Evolutionary conservation across 2,797 vertebrate genomes (phyloP), one percentile per base, ranked within the genome.

Genomic region (Podarcis siculus): DNA sequence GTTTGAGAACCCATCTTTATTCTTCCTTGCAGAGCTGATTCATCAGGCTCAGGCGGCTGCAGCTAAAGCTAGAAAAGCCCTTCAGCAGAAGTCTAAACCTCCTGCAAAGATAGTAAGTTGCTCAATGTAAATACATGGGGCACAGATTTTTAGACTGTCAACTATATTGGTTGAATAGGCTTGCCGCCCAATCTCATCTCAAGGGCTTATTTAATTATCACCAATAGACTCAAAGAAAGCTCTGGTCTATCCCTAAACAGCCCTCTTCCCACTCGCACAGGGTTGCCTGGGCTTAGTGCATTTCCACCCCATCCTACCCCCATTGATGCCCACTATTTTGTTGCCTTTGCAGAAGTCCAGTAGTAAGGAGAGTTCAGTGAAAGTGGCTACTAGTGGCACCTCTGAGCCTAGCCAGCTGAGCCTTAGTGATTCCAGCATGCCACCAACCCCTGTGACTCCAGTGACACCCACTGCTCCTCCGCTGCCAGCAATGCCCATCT

Each of bases 41-140:
- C 99, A 99, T 91, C 99, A 99, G 80, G 99, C 99, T 87, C 99
- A 99, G 91, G 99, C 99, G 84, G 99, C 99, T 75, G 99, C 99
- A 27, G 99, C 99, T 39, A 99, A 99, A 95, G 99, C 99, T 87
- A 98, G 98, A 92, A 99, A 99, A 95, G 98, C 99, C 76, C 97
- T 99, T 76, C 99, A 99, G 92, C 98, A 99, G 95, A 99, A 99
- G 91, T 98, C 99, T 1, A 99, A 99, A 96, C 98, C 98, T 55
- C 96, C 98, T 0, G 96, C 98, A 78, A 99, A 99, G 93, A 97
- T 98, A 88, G 99, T 99, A 96, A 97, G 97, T 97, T 91, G 86
- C 32, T 83, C 89, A 79, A 37, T 30, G 9, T 8, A 35, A 37
- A 72, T 71, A 64, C 86, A 35, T 55, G 69, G 27, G 21, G 61